Conservation (phyloP, 2,113 vertebrate genomes). For the Okapia johnstoni region DNA sequence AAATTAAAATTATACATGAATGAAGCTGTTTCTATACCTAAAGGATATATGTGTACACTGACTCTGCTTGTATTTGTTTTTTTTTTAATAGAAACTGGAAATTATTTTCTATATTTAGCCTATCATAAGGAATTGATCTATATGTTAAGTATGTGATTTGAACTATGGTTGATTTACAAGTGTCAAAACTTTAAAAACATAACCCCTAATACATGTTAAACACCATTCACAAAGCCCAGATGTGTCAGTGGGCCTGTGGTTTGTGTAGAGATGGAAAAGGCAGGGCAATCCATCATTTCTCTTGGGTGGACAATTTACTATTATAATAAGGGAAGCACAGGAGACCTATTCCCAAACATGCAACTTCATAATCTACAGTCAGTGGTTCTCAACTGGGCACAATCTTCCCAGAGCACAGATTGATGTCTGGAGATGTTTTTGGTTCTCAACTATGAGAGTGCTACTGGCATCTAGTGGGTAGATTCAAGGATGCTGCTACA, state of each 20-base stretch:
- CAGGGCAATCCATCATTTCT: background rate
- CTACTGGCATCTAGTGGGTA: background rate
- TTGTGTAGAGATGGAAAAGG: background rate
- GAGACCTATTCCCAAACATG: background rate
- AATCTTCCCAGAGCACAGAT: background rate
- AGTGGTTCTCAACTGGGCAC: background rate
- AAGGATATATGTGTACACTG: slow-evolving; percentile 19
- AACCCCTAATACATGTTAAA: background rate
- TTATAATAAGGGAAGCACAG: slow-evolving; percentile 59
- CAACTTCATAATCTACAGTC: background rate
- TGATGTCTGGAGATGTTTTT: background rate
- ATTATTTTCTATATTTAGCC: slow-evolving; percentile 64
- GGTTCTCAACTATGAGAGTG: background rate
- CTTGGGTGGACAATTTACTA: slow-evolving; percentile 22
- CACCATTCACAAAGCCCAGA: background rate
- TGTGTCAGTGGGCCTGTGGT: background rate
- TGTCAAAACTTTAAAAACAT: slow-evolving; percentile 14
- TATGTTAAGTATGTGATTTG: slow-evolving; percentile 75
- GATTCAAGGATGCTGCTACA: background rate
- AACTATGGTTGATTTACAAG: slow-evolving; percentile 58
- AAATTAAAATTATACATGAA: slow-evolving; percentile 35
- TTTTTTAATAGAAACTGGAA: slow-evolving; percentile 71
- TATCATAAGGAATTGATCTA: slow-evolving; percentile 59
- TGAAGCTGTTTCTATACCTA: slow-evolving; percentile 61
- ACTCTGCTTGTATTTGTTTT: slow-evolving; percentile 67